phyloP scores from a whole-genome alignment of 2,888 invertebrate genomes.

The Aporophyla lueneburgensis region DNA sequence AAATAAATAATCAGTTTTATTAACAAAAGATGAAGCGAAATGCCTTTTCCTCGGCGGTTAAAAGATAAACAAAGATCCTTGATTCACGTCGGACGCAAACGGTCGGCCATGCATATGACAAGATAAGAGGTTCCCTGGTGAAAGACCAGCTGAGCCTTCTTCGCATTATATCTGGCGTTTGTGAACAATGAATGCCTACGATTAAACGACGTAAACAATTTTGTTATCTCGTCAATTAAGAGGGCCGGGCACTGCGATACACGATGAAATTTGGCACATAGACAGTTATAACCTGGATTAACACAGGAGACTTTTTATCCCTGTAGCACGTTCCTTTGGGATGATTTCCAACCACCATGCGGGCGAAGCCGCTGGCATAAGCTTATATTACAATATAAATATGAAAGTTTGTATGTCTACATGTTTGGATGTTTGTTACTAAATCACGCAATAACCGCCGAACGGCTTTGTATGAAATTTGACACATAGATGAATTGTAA shows the following conservation, averaged over 20 bases:
- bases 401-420: too few species aligned
- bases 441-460: too few species aligned
- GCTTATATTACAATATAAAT: too few species aligned
- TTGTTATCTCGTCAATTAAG: constrained; percentile 35
- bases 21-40: constrained; percentile 43
- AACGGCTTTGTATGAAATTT: too few species aligned
- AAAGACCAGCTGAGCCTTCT: constrained; percentile 46
- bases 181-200: constrained; percentile 54
- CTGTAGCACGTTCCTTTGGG: too few species aligned
- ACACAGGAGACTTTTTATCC: too few species aligned
- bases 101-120: constrained; percentile 63
- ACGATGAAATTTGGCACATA: constrained; percentile 9
- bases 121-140: constrained; percentile 60
- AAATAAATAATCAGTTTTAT: constrained; percentile 21
- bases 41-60: constrained; percentile 35
- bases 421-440: too few species aligned
- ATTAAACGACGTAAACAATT: constrained; percentile 49
- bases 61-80: constrained; percentile 61
- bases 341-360: too few species aligned
- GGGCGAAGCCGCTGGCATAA: too few species aligned
- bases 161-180: constrained; percentile 47
- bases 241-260: background rate
- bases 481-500: too few species aligned
- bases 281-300: too few species aligned
- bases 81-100: constrained; percentile 55